Conservation (phyloP, 2,113 vertebrate species). For the Zosterops pallidus region DNA sequence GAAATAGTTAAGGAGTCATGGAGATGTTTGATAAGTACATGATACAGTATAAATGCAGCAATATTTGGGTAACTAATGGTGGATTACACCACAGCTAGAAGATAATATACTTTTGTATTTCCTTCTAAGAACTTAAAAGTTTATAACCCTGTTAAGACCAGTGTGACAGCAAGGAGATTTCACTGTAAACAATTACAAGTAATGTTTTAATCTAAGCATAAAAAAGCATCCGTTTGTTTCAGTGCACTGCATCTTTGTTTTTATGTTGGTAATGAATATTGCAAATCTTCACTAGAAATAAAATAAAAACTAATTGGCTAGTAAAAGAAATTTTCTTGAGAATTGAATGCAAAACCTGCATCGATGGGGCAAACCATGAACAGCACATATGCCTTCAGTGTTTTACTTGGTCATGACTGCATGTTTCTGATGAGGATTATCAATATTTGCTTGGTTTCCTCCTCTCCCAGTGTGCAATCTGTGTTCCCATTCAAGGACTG, state of each 20-base stretch:
- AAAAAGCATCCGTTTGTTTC: conserved; percentile 24
- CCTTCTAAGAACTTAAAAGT: conserved; percentile 18
- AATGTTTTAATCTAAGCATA: conserved; percentile 43
- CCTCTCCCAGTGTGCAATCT: neutral
- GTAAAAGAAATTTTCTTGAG: conserved; percentile 11
- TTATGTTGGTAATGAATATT: conserved; percentile 52
- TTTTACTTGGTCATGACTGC: neutral
- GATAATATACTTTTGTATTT: conserved; percentile 17
- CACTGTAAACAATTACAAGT: conserved; percentile 52
- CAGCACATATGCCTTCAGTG: neutral
- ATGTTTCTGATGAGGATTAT: neutral
- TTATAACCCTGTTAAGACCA: conserved; percentile 46
- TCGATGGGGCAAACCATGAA: neutral
- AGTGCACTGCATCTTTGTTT: conserved; percentile 9
- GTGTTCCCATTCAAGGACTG: neutral
- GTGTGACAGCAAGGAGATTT: conserved; percentile 35
- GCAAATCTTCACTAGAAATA: conserved; percentile 7
- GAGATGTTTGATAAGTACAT: conserved; percentile 41
- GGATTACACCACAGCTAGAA: conserved; percentile 13
- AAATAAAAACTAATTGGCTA: conserved; percentile 50
- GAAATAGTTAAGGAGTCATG: conserved; percentile 49
- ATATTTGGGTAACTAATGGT: conserved; percentile 36
- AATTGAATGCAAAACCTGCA: neutral
- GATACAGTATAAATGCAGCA: conserved; percentile 50
- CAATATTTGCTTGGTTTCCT: neutral